phyloP scores from a whole-genome alignment of 2,113 vertebrate genomes.

The Uropsilus gracilis region DNA sequence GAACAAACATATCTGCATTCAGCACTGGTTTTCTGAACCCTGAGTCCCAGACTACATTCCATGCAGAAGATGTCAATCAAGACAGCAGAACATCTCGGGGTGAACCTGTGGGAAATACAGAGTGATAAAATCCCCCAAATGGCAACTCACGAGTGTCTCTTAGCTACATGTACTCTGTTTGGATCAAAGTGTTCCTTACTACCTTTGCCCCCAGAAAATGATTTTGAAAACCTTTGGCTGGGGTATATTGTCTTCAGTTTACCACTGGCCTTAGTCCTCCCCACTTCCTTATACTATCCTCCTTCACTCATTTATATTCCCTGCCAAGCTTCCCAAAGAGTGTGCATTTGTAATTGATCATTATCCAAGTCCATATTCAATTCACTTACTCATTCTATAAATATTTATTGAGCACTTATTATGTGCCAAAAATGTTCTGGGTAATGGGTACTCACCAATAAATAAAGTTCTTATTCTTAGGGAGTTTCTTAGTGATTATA shows the following conservation, averaged over 20 bases:
- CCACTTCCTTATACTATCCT: accelerated
- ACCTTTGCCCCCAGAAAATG: accelerated
- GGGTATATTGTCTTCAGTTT: not conserved
- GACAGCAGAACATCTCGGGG: not conserved
- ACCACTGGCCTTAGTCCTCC: accelerated
- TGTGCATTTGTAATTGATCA: not conserved
- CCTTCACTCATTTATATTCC: not conserved
- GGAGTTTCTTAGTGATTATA: not conserved
- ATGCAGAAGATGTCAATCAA: accelerated
- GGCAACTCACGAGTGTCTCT: not conserved
- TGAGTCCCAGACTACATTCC: no score
- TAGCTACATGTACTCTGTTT: not conserved
- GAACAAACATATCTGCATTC: not conserved
- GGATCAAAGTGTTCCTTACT: not conserved
- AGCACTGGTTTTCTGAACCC: not conserved
- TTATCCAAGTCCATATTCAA: not conserved
- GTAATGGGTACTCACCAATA: not conserved
- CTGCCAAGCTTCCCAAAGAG: not conserved
- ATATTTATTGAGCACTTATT: not conserved
- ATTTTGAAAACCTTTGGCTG: not conserved
- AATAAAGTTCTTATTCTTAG: not conserved
- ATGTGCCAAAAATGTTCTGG: not conserved
- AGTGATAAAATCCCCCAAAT: not conserved
- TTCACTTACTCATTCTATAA: not conserved
- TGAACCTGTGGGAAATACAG: not conserved